Evolutionary conservation across 2,113 vertebrate species (phyloP).

Genomic region (Antigone vipio): DNA sequence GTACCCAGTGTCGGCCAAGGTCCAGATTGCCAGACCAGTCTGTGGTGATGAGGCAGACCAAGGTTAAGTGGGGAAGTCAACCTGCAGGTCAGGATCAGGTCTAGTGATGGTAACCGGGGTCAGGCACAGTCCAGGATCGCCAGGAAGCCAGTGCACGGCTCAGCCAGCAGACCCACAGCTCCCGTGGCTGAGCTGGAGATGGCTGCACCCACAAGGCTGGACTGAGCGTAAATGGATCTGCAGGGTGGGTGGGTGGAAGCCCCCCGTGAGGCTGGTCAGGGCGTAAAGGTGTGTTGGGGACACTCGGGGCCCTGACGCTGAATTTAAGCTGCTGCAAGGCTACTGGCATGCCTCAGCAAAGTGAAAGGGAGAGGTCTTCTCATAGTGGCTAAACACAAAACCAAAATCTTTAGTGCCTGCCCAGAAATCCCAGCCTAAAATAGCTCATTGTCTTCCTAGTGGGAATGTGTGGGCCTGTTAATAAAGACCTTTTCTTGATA

Average conservation of each 20-base stretch:
- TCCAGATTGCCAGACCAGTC: no score
- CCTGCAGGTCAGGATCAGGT: neutral
- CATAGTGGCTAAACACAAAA: neutral
- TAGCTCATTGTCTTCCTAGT: neutral
- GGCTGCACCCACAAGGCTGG: neutral
- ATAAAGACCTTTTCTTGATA: neutral
- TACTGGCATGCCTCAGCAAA: rapidly evolving
- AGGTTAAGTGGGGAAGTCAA: neutral
- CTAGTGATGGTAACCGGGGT: neutral
- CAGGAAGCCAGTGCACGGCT: neutral
- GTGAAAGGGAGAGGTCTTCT: neutral
- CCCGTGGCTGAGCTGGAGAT: neutral
- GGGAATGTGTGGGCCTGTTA: neutral
- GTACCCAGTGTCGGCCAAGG: neutral
- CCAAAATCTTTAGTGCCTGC: neutral
- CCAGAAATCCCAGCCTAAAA: neutral
- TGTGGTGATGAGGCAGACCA: neutral
- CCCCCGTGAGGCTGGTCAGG: neutral
- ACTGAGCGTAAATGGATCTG: neutral
- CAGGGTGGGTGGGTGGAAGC: neutral
- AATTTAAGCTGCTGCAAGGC: neutral
- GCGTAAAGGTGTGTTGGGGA: neutral
- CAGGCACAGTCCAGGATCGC: neutral
- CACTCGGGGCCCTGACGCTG: neutral
- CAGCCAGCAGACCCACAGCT: no score